Evolutionary conservation across 2,888 invertebrate species (phyloP).

Genomic region (Troides oblongomaculatus): DNA sequence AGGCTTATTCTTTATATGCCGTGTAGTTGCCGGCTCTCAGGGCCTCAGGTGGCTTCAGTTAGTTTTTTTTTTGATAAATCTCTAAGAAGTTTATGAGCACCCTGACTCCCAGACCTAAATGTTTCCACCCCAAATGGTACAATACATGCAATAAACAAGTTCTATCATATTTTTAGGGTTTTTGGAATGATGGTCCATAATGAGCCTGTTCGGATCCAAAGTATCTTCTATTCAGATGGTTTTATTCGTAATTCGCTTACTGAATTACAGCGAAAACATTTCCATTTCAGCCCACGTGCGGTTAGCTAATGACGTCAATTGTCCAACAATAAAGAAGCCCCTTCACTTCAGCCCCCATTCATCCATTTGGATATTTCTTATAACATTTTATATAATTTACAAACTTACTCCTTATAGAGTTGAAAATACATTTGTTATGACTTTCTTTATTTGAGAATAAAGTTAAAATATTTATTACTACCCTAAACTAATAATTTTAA

Average conservation of each 20-base stretch:
- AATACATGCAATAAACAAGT: neutral
- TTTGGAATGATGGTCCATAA: neutral
- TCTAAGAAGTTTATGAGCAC: too few species aligned
- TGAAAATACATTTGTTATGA: neutral
- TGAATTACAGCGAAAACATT: neutral
- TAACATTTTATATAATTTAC: neutral
- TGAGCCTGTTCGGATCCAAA: too few species aligned
- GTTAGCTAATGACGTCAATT: slow-evolving; percentile 15
- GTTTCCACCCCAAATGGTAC: neutral
- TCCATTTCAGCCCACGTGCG: slow-evolving; percentile 5
- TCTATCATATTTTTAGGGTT: neutral
- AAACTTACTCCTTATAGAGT: neutral
- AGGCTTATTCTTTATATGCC: too few species aligned
- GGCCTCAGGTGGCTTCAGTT: too few species aligned
- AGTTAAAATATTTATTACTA: too few species aligned
- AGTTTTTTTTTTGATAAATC: too few species aligned
- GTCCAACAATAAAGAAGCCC: slow-evolving; percentile 1
- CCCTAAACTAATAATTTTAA: too few species aligned
- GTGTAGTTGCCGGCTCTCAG: too few species aligned
- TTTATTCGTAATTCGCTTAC: neutral
- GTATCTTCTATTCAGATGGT: neutral
- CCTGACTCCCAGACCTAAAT: neutral
- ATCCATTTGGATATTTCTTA: neutral
- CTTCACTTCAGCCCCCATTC: neutral
- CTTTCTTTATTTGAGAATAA: neutral